These are phyloP conservation scores for Byasa hedistus DNA, from an alignment of 2,888 invertebrate species.

Conservation along the genomic window DNA sequence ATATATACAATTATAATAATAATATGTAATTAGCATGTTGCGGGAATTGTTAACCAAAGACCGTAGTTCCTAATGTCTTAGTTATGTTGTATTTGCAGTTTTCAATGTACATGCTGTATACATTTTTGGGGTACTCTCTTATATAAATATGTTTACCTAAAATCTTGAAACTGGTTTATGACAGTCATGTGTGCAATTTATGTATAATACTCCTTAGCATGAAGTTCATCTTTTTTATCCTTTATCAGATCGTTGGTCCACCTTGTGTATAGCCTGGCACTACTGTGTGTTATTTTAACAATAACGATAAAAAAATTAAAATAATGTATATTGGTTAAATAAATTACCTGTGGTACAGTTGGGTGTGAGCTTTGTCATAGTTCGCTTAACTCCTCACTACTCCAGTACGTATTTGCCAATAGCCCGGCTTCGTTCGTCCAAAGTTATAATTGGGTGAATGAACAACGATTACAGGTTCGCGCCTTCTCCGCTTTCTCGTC, in stretches of 20 bases:
- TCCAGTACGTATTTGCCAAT: conserved; percentile 18
- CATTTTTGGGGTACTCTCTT: no score
- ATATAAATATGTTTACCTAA: no score
- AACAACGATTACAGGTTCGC: conserved; percentile 57
- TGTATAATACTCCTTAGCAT: no score
- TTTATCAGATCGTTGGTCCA: no score
- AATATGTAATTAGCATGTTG: not conserved
- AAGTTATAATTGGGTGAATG: conserved; percentile 70
- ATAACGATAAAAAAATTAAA: no score
- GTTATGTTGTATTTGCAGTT: not conserved
- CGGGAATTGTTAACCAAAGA: not conserved
- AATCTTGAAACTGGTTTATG: no score
- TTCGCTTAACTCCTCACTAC: not conserved
- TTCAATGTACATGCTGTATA: not conserved
- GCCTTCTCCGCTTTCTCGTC: conserved; percentile 42
- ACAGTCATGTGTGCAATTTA: no score
- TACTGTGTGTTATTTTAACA: no score
- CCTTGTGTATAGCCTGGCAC: no score
- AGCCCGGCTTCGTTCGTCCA: conserved; percentile 43
- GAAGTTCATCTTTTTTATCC: no score
- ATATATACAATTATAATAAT: no score
- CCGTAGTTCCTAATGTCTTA: not conserved
- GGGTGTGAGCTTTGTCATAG: not conserved
- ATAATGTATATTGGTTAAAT: not conserved
- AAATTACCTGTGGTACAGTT: not conserved